phyloP scores from a whole-genome alignment of 2,888 invertebrate species.

The Caenorhabditis japonica region DNA sequence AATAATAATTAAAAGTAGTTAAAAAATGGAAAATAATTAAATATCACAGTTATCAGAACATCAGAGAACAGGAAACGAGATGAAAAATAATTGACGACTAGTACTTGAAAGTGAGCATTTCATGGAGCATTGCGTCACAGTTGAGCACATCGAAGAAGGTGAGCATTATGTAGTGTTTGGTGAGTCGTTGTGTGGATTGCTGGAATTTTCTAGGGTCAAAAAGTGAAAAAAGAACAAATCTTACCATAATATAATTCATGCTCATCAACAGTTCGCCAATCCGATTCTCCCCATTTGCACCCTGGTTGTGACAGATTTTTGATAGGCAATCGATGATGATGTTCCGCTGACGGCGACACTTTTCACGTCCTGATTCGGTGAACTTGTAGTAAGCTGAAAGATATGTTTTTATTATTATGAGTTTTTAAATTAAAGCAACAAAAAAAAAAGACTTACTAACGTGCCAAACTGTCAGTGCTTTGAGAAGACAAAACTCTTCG shows the following conservation, averaged over 20 bases:
- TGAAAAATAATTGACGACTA: too few relatives aligned
- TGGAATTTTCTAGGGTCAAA: conserved; percentile 21
- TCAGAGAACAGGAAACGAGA: too few relatives aligned
- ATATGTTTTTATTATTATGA: too few relatives aligned
- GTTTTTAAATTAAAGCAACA: too few relatives aligned
- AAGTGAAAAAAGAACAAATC: conserved; percentile 1
- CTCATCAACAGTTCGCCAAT: conserved; percentile 58
- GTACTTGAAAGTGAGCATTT: conserved; percentile 54
- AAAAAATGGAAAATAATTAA: too few relatives aligned
- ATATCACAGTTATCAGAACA: too few relatives aligned
- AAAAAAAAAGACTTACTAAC: conserved; percentile 48
- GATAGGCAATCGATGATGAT: conserved; percentile 50
- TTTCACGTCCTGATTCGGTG: conserved; percentile 47
- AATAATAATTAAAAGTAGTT: too few relatives aligned
- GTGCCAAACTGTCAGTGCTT: conserved; percentile 62
- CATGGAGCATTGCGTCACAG: conserved; percentile 57
- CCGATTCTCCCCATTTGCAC: conserved; percentile 40
- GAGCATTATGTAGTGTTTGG: conserved; percentile 53
- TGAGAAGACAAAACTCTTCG: conserved; percentile 58
- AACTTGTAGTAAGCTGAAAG: conserved; percentile 61
- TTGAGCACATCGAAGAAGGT: conserved; percentile 61
- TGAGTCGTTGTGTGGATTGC: conserved; percentile 54
- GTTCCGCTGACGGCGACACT: conserved; percentile 56
- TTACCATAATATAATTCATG: conserved; percentile 61
- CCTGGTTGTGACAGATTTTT: conserved; percentile 45